Evolutionary conservation across 2,113 vertebrate species (phyloP), one percentile per base, ranked within the genome.

Genomic region (Amphiprion percula): DNA sequence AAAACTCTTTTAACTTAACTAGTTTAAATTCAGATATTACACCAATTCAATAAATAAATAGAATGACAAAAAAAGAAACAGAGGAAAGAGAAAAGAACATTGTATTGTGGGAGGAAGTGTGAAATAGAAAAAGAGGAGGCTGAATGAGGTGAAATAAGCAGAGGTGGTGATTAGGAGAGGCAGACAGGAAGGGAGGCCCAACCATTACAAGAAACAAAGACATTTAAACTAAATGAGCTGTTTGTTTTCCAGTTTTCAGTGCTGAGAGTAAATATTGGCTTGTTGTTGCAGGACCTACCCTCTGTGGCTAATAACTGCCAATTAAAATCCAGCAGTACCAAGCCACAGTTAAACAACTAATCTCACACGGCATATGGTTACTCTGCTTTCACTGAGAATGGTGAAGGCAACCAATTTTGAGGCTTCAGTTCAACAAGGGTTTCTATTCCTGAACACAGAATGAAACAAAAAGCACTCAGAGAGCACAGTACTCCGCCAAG

Each of bases 231-330:
- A 65, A 86, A 71, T 78, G 28, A 80, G 69, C 61, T 1, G 11
- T 83, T 74, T 80, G 67, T 73, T 60, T 77, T 65, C 59, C 74
- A 80, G 56, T 72, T 80, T 64, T 74, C 55, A 63, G 70, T n/a
- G 46, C 24, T 64, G 24, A 58, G 56, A 73, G 74, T 84, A 86
- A 86, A 86, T 72, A 82, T 74, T 79, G 62, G 74, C 74, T 64
- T 58, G 28, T 61, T 33, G 54, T 60, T 52, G 52, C 2, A 4
- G 64, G 50, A 41, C 64, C 83, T 75, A 58, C 23, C 60, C 56
- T 67, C 61, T 50, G 62, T 41, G 66, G 56, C 49, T 86, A 86
- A 86, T 79, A 76, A 73, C 74, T 50, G 53, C 50, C 59, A 56
- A 78, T 88, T 80, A 71, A 74, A 74, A 79, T 46, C 54, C 21